Evolutionary conservation across 2,113 vertebrate genomes (phyloP).

Genomic region (Gadus chalcogrammus): DNA sequence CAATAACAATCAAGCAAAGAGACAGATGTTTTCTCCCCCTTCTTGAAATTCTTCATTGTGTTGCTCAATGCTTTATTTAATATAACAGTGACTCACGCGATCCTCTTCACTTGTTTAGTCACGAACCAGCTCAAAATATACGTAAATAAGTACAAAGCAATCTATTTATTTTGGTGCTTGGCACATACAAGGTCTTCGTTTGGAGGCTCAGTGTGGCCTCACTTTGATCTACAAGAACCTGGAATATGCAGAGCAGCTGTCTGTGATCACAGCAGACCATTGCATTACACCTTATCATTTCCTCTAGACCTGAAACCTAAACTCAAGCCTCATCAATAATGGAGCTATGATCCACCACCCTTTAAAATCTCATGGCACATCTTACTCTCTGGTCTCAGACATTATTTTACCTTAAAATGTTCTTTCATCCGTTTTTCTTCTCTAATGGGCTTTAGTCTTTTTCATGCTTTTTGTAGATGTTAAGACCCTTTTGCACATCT

Average conservation of each 20-base stretch:
- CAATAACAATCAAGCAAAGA: constrained; percentile 59
- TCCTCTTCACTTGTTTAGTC: too few relatives aligned
- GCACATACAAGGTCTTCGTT: not conserved
- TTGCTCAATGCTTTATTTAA: too few relatives aligned
- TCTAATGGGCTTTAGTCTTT: constrained; percentile 25
- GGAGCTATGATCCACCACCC: constrained; percentile 63
- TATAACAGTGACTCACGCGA: too few relatives aligned
- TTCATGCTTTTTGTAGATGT: not conserved
- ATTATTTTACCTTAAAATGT: too few relatives aligned
- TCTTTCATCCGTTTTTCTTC: not conserved
- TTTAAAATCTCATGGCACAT: constrained; percentile 63
- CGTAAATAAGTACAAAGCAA: not conserved
- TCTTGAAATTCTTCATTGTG: not conserved
- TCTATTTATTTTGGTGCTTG: not conserved
- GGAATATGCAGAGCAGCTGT: constrained; percentile 63
- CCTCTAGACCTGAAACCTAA: constrained; percentile 71
- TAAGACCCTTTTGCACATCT: not conserved
- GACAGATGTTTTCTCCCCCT: constrained; percentile 24
- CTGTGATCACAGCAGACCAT: constrained; percentile 67
- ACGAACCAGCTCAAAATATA: too few relatives aligned
- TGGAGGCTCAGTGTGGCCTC: constrained; percentile 12
- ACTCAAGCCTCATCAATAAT: constrained; percentile 73
- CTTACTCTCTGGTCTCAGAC: constrained; percentile 29
- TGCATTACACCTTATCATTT: constrained; percentile 76
- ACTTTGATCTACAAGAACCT: constrained; percentile 69